Conservation (phyloP, 2,797 vertebrate species). For the Gadopsis marmoratus region DNA sequence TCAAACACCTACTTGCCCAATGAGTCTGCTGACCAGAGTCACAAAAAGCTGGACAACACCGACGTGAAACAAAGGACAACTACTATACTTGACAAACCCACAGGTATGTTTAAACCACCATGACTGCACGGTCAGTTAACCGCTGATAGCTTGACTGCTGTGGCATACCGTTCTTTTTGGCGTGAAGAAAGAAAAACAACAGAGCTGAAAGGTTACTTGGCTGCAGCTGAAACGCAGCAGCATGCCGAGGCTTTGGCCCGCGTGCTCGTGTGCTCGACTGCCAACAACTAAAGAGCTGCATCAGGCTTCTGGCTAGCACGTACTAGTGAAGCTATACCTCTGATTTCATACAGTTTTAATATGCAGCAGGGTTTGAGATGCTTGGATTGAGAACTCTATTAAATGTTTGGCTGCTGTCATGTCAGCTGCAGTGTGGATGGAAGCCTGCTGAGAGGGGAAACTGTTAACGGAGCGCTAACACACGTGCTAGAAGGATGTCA, state of each 20-base stretch:
- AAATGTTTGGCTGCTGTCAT: not conserved
- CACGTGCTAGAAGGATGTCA: constrained; percentile 17
- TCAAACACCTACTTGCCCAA: not conserved
- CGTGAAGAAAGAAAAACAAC: constrained; percentile 13
- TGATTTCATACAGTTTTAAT: not conserved
- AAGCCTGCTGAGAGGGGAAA: not conserved
- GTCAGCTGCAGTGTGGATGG: not conserved
- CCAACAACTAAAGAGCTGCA: constrained; percentile 9
- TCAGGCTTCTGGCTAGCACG: not conserved
- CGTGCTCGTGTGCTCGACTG: not conserved
- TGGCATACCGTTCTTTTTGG: constrained; percentile 13
- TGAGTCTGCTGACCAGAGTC: too few species aligned
- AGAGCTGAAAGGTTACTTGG: constrained; percentile 29
- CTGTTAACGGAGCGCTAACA: not conserved
- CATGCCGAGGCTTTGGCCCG: not conserved
- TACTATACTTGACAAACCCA: not conserved
- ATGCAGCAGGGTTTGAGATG: not conserved
- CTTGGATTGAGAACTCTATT: not conserved
- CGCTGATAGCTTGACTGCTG: constrained; percentile 16
- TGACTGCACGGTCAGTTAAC: constrained; percentile 7
- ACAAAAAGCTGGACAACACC: not conserved
- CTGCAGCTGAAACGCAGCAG: constrained; percentile 20
- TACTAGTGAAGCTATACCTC: not conserved
- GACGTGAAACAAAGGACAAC: not conserved
- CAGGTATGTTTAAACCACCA: not conserved